phyloP scores from a whole-genome alignment of 2,888 invertebrate species.

The Gerris lacustris region DNA sequence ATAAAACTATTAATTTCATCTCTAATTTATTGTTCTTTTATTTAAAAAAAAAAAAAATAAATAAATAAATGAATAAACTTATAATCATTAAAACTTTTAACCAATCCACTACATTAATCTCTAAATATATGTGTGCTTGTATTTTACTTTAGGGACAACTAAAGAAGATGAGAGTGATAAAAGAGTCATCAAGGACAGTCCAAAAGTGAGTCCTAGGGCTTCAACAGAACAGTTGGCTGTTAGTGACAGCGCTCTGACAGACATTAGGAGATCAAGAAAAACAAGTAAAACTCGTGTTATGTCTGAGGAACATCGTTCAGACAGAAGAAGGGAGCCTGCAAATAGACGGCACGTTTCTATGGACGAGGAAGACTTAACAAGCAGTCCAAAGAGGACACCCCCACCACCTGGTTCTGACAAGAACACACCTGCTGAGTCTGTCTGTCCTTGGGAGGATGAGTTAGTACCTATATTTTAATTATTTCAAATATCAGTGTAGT shows the following conservation, averaged over 20 bases:
- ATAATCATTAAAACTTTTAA: no score
- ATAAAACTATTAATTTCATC: no score
- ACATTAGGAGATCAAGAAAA: not conserved
- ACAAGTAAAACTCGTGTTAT: slow-evolving; percentile 14
- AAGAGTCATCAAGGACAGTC: not conserved
- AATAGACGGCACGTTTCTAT: not conserved
- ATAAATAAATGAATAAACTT: no score
- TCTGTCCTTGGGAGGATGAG: slow-evolving; percentile 94
- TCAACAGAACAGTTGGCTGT: not conserved
- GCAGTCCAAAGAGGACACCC: not conserved
- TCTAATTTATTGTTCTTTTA: no score
- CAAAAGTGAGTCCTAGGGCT: not conserved
- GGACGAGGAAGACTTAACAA: not conserved
- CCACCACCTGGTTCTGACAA: slow-evolving; percentile 34
- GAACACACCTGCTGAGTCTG: slow-evolving; percentile 48
- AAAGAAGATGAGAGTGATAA: not conserved
- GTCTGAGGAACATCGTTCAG: slow-evolving; percentile 12
- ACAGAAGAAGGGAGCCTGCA: not conserved
- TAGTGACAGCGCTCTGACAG: not conserved
- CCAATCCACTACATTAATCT: no score
- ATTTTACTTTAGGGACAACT: not conserved
- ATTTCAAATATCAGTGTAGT: slow-evolving; percentile 17
- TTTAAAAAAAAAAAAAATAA: no score
- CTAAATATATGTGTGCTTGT: no score
- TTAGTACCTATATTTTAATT: slow-evolving; percentile 46